Conservation (phyloP, 1,140 invertebrate species). For the Procambarus virginalis region DNA sequence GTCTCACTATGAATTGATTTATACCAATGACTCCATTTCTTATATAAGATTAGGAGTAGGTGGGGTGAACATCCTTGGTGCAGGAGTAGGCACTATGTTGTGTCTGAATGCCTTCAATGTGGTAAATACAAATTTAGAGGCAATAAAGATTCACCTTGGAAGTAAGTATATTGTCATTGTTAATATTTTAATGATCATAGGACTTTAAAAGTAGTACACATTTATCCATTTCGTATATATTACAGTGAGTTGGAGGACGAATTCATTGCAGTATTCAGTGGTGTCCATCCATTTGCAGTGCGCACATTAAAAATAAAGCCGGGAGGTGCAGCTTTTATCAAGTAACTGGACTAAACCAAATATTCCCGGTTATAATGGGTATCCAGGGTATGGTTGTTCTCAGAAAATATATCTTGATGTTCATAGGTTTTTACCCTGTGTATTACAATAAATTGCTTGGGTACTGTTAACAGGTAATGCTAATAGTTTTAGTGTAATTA, state of each 20-base stretch:
- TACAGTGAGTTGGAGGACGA: constrained; percentile 31
- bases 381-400: background rate
- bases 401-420: constrained; percentile 8
- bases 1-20: constrained; percentile 25
- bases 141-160: background rate
- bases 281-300: constrained; percentile 3
- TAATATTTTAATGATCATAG: background rate
- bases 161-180: background rate
- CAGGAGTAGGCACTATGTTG: background rate
- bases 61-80: background rate
- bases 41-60: background rate
- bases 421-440: background rate
- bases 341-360: background rate
- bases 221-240: constrained; percentile 23
- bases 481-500: no score
- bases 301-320: constrained; percentile 7
- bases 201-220: background rate
- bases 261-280: constrained; percentile 12
- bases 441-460: constrained; percentile 21
- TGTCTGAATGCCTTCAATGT: background rate
- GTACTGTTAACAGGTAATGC: background rate
- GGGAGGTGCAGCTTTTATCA: background rate
- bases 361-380: background rate
- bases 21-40: background rate
- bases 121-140: no score